A percentile compares a stretch with the other conserved stretches of the same genome.
Evolutionary conservation across 2,113 vertebrate genomes (phyloP).

Genomic region (Bufo bufo): DNA sequence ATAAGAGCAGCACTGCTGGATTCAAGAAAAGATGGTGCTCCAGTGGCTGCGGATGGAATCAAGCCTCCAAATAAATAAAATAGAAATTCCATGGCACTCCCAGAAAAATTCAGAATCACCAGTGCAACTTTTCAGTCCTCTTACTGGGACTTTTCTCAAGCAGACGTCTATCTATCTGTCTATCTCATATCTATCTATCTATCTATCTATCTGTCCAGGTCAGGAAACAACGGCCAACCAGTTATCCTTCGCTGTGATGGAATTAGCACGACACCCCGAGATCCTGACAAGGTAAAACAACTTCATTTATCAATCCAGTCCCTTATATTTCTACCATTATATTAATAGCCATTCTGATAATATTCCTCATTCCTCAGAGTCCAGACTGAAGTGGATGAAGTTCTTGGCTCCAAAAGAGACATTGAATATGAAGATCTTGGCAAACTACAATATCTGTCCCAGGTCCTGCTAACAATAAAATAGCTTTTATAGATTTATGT

Average conservation of each 20-base stretch:
- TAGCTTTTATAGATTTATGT: too few species aligned
- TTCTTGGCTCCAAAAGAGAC: conserved; percentile 84
- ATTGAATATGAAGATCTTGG: conserved; percentile 86
- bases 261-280: conserved; percentile 83
- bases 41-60: too few species aligned
- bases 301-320: background rate
- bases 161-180: background rate
- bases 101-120: too few species aligned
- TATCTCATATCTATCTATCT: too few species aligned
- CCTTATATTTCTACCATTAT: background rate
- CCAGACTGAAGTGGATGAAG: conserved; percentile 84
- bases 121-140: too few species aligned
- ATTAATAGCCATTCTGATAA: background rate
- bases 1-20: too few species aligned
- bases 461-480: conserved; percentile 71
- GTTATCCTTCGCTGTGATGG: conserved; percentile 86
- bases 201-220: conserved; percentile 69
- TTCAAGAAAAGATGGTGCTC: too few species aligned
- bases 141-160: too few species aligned
- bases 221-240: conserved; percentile 91
- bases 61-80: too few species aligned
- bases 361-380: conserved; percentile 64
- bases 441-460: conserved; percentile 82
- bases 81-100: too few species aligned
- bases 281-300: conserved; percentile 77